Base-by-base conservation (phyloP, 2,797 vertebrate genomes). In the Oreonectes daqikongensis region DNA sequence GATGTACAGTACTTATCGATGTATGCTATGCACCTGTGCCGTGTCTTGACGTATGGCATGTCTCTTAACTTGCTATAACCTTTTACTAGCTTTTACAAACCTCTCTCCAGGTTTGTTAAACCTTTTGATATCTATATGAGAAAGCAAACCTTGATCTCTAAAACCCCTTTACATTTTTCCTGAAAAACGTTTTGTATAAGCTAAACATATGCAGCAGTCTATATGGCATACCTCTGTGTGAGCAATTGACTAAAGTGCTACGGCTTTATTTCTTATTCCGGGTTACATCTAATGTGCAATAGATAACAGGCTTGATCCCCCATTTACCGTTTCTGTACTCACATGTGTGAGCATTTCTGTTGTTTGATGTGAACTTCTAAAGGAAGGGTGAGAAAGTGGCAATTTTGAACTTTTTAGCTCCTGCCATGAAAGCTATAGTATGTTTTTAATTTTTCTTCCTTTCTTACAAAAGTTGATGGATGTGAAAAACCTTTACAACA, bases 1-100 rank as follows among this genome's bases (percentile, higher is more conserved):
- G 38, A 82, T 76, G 77, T 85, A 82, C 81, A 84, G 82, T 85
- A 77, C 78, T 78, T 75, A 24, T 63, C 65, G 46, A 69, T 73
- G 50, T 82, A 65, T 38, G 71, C 81, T 83, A 83, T 84, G 83
- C 70, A 82, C 77, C 72, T 75, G 28, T 78, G 50, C 2, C 69
- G 59, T 81, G 24, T 52, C 61, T 72, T 72, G 61, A 57, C 17
- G 60, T 69, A 64, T 24, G 50, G 73, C 79, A 79, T 83, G 79
- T 72, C 77, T 79, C 24, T 68, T 66, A 77, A 68, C 73, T 68
- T 64, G 40, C 66, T 77, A 55, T 57, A 67, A 52, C 65, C 40
- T 60, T 55, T 67, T 42, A 35, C 59, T 35, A 63, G 52, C 30
- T 55, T 80, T 63, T 71, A 22, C 12, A 42, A 69, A 69, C 44